Conservation (phyloP, 2,888 invertebrate species). For the Polydrusus cervinus region DNA sequence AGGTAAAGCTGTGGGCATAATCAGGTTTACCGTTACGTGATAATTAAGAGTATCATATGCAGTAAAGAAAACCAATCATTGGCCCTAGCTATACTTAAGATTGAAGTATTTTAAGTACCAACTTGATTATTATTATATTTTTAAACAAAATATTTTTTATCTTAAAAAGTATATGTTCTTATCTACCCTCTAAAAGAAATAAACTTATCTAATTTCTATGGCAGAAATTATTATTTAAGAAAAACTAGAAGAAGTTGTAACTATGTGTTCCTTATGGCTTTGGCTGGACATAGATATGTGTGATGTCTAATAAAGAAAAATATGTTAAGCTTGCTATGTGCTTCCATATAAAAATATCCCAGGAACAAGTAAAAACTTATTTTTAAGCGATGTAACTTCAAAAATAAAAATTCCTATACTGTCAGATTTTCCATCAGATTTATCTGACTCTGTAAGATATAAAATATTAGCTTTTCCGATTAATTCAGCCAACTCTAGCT, state of each 20-base stretch:
- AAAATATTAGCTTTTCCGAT: neutral
- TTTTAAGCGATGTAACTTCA: constrained; percentile 21
- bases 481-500: constrained; percentile 1
- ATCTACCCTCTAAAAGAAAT: constrained; percentile 16
- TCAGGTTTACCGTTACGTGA: neutral
- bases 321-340: constrained; percentile 67
- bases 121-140: neutral
- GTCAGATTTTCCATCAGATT: neutral
- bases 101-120: neutral
- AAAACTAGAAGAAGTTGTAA: constrained; percentile 53
- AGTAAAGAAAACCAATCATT: neutral
- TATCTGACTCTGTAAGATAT: neutral
- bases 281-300: constrained; percentile 64
- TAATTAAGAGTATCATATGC: neutral
- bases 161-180: constrained; percentile 25
- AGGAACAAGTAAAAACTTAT: constrained; percentile 16
- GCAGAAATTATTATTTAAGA: constrained; percentile 55
- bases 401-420: neutral
- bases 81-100: constrained; percentile 1
- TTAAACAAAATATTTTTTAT: constrained; percentile 12
- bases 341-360: constrained; percentile 63
- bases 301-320: constrained; percentile 62
- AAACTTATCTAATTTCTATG: constrained; percentile 44
- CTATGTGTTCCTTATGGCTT: constrained; percentile 66
- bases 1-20: constrained; percentile 9